A percentile compares a stretch with the other conserved stretches of the same genome.
These are phyloP conservation scores for Spinus pinus DNA, from an alignment of 2,797 vertebrate genomes.

Conservation along the genomic window DNA sequence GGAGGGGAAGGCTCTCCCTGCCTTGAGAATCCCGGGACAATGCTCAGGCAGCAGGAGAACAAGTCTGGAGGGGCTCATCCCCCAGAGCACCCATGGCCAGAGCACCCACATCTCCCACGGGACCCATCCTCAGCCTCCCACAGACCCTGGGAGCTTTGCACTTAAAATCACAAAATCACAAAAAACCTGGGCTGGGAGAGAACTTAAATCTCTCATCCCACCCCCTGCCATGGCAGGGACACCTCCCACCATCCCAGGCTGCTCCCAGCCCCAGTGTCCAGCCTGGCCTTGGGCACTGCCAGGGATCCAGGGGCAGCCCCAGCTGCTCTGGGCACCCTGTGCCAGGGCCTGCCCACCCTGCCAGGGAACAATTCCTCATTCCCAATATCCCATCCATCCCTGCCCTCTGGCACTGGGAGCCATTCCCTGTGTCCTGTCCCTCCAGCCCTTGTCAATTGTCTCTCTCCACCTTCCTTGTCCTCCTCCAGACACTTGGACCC, in stretches of 20 bases:
- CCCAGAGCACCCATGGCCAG: too few species aligned
- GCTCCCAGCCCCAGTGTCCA: neutral
- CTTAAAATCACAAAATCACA: too few species aligned
- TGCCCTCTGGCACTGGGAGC: neutral
- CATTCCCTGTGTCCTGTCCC: neutral
- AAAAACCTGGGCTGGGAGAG: neutral
- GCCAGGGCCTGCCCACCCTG: neutral
- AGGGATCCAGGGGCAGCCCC: neutral
- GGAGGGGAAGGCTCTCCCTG: neutral
- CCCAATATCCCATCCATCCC: neutral
- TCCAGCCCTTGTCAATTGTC: fast-evolving
- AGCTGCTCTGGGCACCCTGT: neutral
- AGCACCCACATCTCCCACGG: fast-evolving
- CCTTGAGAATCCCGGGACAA: neutral
- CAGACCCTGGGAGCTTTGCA: neutral
- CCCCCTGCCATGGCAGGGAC: neutral
- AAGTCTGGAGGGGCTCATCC: too few species aligned
- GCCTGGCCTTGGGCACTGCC: neutral
- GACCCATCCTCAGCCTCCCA: neutral
- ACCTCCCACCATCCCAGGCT: neutral
- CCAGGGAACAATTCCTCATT: neutral
- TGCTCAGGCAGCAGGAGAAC: fast-evolving
- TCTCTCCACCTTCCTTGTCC: neutral
- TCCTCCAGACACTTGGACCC: neutral
- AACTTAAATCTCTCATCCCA: neutral